These are phyloP conservation scores for Tonatia bakeri DNA, from an alignment of 2,113 vertebrate genomes.

Conservation along the genomic window DNA sequence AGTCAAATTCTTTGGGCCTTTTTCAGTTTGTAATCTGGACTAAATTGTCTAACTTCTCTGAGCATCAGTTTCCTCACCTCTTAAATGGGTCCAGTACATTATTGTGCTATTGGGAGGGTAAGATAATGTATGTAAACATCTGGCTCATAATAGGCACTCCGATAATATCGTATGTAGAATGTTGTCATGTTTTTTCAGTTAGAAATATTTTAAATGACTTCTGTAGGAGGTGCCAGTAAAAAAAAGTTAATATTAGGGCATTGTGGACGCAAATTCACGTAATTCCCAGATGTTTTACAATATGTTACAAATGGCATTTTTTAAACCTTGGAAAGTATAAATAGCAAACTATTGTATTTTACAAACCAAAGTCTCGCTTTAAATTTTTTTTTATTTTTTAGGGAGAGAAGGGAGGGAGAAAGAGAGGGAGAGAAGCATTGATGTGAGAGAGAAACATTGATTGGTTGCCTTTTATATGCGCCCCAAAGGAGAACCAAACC, in stretches of 20 bases:
- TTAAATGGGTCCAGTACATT: neutral
- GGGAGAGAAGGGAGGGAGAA: too few species aligned
- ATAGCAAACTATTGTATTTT: neutral
- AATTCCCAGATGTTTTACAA: neutral
- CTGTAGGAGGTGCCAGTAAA: neutral
- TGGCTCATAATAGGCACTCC: neutral
- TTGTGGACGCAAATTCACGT: neutral
- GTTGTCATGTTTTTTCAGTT: neutral
- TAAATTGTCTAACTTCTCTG: neutral
- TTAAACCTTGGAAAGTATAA: neutral
- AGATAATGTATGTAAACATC: neutral
- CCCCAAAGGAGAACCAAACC: too few species aligned
- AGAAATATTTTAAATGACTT: neutral
- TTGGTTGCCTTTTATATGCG: too few species aligned
- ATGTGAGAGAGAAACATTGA: too few species aligned
- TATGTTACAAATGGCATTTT: neutral
- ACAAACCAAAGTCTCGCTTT: neutral
- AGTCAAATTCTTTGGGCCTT: neutral
- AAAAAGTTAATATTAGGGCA: neutral
- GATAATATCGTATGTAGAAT: neutral
- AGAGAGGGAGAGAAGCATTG: too few species aligned
- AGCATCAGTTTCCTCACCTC: too few species aligned
- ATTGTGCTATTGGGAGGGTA: neutral
- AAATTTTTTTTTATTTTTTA: too few species aligned
- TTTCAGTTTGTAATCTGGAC: neutral